phyloP scores from a whole-genome alignment of 2,113 vertebrate species.

The Dolichallabes microphthalmus region DNA sequence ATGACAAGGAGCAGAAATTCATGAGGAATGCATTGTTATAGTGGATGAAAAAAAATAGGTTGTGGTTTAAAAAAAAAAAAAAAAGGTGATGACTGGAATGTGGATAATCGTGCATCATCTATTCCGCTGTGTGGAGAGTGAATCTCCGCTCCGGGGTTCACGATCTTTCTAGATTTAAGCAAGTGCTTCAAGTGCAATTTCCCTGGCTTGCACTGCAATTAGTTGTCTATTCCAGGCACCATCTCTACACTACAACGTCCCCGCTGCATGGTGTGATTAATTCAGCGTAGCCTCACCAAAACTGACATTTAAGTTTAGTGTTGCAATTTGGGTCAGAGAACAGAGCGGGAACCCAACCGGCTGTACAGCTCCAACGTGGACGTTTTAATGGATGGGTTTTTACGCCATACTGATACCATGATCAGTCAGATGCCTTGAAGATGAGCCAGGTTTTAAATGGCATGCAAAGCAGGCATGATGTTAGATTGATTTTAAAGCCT shows the following conservation, averaged over 20 bases:
- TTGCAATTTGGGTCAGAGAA: slow-evolving; percentile 52
- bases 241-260: slow-evolving; percentile 35
- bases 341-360: slow-evolving; percentile 15
- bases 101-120: not conserved
- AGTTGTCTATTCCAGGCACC: slow-evolving; percentile 35
- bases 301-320: slow-evolving; percentile 45
- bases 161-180: not conserved
- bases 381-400: slow-evolving; percentile 20
- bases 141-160: not conserved
- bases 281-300: slow-evolving; percentile 43
- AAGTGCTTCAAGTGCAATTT: slow-evolving; percentile 37
- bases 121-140: not conserved
- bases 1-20: slow-evolving; percentile 39
- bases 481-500: slow-evolving; percentile 24
- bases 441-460: not conserved
- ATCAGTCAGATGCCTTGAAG: not conserved
- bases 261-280: slow-evolving; percentile 43
- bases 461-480: not conserved
- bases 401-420: not conserved
- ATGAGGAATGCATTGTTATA: slow-evolving; percentile 11
- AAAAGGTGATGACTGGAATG: not conserved
- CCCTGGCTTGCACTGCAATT: slow-evolving; percentile 30
- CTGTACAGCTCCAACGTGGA: not conserved
- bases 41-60: not conserved
- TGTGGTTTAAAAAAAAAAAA: slow-evolving; percentile 13